A percentile compares a stretch with the other conserved stretches of the same genome.
These are phyloP conservation scores for Xanthia togata DNA, from an alignment of 2,888 invertebrate genomes.

Conservation along the genomic window DNA sequence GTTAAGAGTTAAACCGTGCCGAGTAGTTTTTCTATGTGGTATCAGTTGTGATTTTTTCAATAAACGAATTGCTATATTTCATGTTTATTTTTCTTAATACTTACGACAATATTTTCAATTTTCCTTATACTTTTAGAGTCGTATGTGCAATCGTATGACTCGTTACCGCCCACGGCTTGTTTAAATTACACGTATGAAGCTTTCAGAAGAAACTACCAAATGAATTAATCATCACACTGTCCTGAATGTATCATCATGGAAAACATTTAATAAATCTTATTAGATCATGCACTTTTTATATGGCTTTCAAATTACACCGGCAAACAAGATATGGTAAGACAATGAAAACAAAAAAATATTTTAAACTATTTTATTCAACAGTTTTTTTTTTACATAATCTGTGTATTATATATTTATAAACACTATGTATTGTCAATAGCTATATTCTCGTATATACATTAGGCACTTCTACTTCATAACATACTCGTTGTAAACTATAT, in stretches of 20 bases:
- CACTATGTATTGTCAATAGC: constrained; percentile 68
- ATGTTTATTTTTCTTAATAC: constrained; percentile 57
- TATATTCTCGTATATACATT: constrained; percentile 81
- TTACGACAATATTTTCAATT: background rate
- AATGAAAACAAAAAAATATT: constrained; percentile 59
- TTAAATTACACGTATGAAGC: background rate
- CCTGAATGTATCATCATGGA: background rate
- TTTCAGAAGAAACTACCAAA: background rate
- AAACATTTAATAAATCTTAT: background rate
- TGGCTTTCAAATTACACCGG: background rate
- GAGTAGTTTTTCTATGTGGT: constrained; percentile 91
- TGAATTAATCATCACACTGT: background rate
- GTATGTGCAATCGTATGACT: background rate
- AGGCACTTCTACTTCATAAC: constrained; percentile 83
- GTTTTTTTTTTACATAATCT: constrained; percentile 77
- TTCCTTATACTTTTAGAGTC: background rate
- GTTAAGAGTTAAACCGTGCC: constrained; percentile 90
- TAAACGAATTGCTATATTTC: constrained; percentile 87
- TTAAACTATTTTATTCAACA: constrained; percentile 84
- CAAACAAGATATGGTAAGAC: background rate
- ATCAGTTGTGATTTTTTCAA: constrained; percentile 90
- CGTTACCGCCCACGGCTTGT: background rate
- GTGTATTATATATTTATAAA: constrained; percentile 72
- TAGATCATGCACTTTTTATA: background rate
- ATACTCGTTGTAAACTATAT: constrained; percentile 87